phyloP scores from a whole-genome alignment of 2,797 vertebrate genomes.

The Chaenodraco wilsoni region DNA sequence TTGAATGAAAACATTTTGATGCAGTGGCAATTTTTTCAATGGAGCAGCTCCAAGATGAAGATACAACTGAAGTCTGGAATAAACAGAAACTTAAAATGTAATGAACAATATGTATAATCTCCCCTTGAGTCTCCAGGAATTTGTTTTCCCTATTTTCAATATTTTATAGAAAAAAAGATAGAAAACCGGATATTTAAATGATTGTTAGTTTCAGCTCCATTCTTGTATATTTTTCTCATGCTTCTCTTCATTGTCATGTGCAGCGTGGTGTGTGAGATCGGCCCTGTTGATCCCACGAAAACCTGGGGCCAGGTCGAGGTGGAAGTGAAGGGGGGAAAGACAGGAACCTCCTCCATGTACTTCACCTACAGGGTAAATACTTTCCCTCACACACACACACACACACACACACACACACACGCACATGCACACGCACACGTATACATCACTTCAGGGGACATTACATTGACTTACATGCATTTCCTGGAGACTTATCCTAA shows the following conservation, averaged over 20 bases:
- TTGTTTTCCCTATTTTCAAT: neutral
- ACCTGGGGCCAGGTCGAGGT: slow-evolving; percentile 82
- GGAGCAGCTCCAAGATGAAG: neutral
- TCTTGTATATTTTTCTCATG: neutral
- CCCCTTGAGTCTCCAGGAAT: neutral
- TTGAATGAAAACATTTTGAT: slow-evolving; percentile 4
- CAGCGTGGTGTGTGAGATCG: slow-evolving; percentile 92
- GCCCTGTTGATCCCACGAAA: slow-evolving; percentile 39
- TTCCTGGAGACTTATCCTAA: no score
- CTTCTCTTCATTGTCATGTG: slow-evolving; percentile 18
- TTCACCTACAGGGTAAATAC: slow-evolving; percentile 91
- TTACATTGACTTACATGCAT: no score
- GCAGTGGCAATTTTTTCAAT: slow-evolving; percentile 6
- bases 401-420: neutral
- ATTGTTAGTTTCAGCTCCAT: neutral
- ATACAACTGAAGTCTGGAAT: neutral
- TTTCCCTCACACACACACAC: neutral
- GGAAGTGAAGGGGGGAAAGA: slow-evolving; percentile 85
- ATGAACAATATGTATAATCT: neutral
- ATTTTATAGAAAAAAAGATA: neutral
- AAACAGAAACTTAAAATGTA: neutral
- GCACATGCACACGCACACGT: neutral
- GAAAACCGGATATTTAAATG: neutral
- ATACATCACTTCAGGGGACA: no score
- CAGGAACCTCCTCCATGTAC: slow-evolving; percentile 81